Evolutionary conservation across 2,113 vertebrate species (phyloP), one percentile per base, ranked within the genome.

Genomic region (Fulmarus glacialis): DNA sequence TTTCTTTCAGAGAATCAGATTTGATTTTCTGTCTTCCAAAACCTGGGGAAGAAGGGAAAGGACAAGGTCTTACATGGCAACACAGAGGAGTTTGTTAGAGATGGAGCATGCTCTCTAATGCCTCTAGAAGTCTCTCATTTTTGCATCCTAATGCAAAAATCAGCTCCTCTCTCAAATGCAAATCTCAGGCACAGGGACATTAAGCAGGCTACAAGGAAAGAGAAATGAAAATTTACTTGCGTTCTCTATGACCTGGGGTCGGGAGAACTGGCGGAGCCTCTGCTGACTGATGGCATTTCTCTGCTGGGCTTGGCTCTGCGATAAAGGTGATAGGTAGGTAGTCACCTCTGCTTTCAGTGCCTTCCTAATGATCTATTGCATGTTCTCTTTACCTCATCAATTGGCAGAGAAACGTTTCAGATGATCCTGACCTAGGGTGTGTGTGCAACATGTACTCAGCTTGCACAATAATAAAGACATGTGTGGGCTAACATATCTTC

Each of bases 311-410:
- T 71, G 66, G n/a, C 43, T 72, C 56, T 52, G 34, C 1, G 2
- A 50, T 55, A 70, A 84, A 53, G 19, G 45, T 55, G 32, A 43
- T 30, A 38, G 36, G 47, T 22, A 52, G 43, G 34, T 21, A 64
- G 42, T 34, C 74, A 66, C 9, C 18, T 64, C 32, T 90, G 6
- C 42, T 88, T 86, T 72, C 75, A 86, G 26, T 53, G 30, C 43
- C 27, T 77, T 83, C 67, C 45, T 52, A 36, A 79, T 20, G 12
- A 64, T 48, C 75, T 72, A 6, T 20, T 45, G 19, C 38, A n/a
- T 2, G 6, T 48, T 63, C n/a, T 47, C 17, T 77, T 64, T 48
- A 53, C 24, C 27, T 84, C 0, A 0, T 38, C 45, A 75, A 1
- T 0, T 78, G 59, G 38, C 23, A 84, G 42, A 87, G 50, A 53